Base-by-base conservation (phyloP, 2,797 vertebrate genomes). In the Austrolebias charrua region DNA sequence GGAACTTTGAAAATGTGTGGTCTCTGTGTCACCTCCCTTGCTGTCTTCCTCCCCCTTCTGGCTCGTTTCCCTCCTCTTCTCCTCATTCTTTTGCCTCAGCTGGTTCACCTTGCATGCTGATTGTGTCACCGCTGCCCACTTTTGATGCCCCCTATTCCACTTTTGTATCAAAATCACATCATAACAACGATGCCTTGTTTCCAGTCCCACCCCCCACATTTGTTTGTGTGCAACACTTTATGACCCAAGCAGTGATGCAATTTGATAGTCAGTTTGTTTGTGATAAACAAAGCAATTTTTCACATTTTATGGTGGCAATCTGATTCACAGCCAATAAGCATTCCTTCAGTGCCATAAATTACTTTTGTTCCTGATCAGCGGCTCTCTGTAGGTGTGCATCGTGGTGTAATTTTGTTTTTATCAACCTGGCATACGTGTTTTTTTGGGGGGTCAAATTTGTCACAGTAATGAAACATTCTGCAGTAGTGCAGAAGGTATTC, bases 1-100 rank as follows among this genome's bases (percentile, higher is more conserved):
- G 77, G 83, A 92, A 90, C 89, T 88, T 83, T 89, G 88, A 87
- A 81, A 86, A 90, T 88, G 92, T 93, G 92, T 93, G 92, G 92
- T 92, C 92, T 89, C 69, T 80, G 79, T 85, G 82, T 86, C 75
- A 75, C 75, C 79, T 79, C 74, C 69, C 75, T 77, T 51, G 1
- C 73, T 53, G 63, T 66, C 53, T 47, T 14, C 55, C 33, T 8
- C 33, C 33, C 33, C 48, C 18, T 14, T 35, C 50, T n/a, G 47
- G 56, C 19, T 45, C 16, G 16, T 52, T 28, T 43, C 47, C 56
- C 53, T 54, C 58, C 35, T n/a, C 45, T 29, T 31, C 51, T 55
- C 45, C 60, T 54, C 56, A 40, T 56, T 48, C 19, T 59, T 69
- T 55, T 59, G 73, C 74, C 60, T 69, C 71, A 78, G 82, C 83